Base-by-base conservation (phyloP, 30 jellyfish, hydroid and myxozoan genomes). In the Aurelia sp. region DNA sequence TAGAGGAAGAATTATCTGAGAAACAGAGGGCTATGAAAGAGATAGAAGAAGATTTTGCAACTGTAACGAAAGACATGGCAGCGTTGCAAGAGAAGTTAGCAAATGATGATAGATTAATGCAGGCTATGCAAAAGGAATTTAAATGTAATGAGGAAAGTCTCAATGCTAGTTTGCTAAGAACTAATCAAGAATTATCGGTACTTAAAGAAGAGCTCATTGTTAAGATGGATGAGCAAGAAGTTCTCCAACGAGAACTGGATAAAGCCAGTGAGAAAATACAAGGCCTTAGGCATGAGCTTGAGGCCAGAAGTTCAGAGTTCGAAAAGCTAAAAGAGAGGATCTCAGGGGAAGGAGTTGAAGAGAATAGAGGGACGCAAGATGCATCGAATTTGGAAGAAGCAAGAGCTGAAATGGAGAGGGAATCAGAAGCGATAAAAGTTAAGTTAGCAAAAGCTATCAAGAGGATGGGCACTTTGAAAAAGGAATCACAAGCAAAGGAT, bases 371-470 rank as follows among this genome's bases (percentile, higher is more conserved):
- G 13, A 17, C 60, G 19, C 73, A 10, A 79, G 51, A 62, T 23
- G 84, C 10, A 15, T 16, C 55, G n/a, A 62, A n/a, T 12, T 37
- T 10, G 48, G 80, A 72, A 68, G 86, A 69, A 69, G 57, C 31
- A 3, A 27, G 13, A 7, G 35, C 17, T 9, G 55, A 33, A 15
- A 11, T 71, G 85, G 86, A 74, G 40, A 68, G 74, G 41, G 97
- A 92, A 50, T 55, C 73, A 9, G 85, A 87, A 52, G 85, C 84
- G n/a, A 37, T 87, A 30, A 93, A 89, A 62, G 3, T 62, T 70
- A 93, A 93, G 66, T 78, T 83, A 3, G 97, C 97, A 15, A 84
- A 91, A 48, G 86, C 93, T 7, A 76, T 93, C 20, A 93, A 93
- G 81, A 88, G 84, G 48, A 66, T 89, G 30, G 97, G 93, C 53